Evolutionary conservation across 2,113 vertebrate genomes (phyloP).

Genomic region (Eretmochelys imbricata): DNA sequence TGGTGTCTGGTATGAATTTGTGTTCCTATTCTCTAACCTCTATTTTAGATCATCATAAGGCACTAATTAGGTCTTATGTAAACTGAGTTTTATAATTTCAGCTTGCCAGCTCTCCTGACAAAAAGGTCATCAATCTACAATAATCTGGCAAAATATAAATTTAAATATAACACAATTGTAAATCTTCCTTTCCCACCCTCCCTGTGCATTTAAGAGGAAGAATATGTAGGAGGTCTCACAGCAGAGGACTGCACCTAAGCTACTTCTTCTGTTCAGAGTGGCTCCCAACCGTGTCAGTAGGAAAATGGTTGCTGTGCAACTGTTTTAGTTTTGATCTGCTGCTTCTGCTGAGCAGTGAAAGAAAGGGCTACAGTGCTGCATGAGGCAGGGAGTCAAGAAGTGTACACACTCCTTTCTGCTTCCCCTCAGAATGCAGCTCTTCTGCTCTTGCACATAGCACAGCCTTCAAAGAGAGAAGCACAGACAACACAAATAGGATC

Average conservation of each 20-base stretch:
- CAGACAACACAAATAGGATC: background rate
- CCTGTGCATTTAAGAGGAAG: background rate
- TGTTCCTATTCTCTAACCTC: background rate
- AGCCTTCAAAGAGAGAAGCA: background rate
- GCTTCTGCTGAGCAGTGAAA: background rate
- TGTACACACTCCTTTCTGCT: background rate
- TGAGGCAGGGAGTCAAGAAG: background rate
- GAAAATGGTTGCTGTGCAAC: background rate
- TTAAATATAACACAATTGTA: background rate
- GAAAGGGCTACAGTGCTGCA: background rate
- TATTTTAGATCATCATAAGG: too few species aligned
- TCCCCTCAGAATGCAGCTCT: background rate
- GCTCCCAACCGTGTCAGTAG: background rate
- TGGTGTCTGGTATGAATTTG: background rate
- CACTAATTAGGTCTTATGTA: background rate
- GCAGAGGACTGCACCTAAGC: background rate
- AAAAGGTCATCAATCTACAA: background rate
- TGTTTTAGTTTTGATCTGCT: background rate
- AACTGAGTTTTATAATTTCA: background rate
- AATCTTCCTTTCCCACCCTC: background rate
- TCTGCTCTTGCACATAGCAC: background rate
- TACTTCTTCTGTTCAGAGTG: background rate
- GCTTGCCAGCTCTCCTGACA: background rate
- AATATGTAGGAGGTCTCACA: background rate
- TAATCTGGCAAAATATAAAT: background rate